Evolutionary conservation across 1,140 invertebrate genomes (phyloP), one percentile per base, ranked within the genome.

Genomic region (Andrena cerasifolii): DNA sequence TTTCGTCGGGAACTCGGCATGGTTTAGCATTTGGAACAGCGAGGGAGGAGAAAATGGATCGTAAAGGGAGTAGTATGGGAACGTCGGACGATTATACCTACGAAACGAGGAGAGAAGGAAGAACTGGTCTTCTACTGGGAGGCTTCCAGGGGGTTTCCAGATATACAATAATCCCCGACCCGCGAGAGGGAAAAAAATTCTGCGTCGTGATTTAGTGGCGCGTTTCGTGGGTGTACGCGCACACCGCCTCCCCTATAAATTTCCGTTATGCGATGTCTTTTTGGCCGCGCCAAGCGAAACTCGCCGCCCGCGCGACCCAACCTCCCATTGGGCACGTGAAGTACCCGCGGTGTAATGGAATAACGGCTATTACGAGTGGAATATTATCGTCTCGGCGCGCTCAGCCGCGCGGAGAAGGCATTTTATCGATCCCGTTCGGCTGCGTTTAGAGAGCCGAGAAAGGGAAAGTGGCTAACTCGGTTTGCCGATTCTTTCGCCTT

Each of bases 341-440:
- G 26, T 31, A 56, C 53, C 62, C 59, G 21, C 31, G 73, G 36
- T 62, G 33, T 66, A 77, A 76, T 51, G 71, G 78, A 84, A 84
- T 71, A 77, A 83, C 71, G 67, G 66, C 56, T 84, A 83, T 83
- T 75, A 83, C 59, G 40, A 71, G 58, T 49, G 76, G 80, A 80
- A 85, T 79, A 78, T 80, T 75, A 78, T 83, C 67, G 77, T 62
- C 51, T 3, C 10, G 79, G 76, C 63, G 59, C 59, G 54, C 73
- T 47, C 71, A 62, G 61, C 77, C 81, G 76, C 79, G 66, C 78
- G 82, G n/a, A 56, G 84, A 86, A 87, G 86, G 84, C 82, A 71
- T 85, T 85, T 79, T 90, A 91, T 91, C 89, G 90, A 91, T 91
- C 89, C 80, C 33, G 31, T 83, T 82, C 78, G 79, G 58, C 81